Percentiles rank a stretch among this genome's conserved stretches.
These are phyloP conservation scores for Propithecus coquereli DNA, from an alignment of 2,113 vertebrate species.

Conservation along the genomic window DNA sequence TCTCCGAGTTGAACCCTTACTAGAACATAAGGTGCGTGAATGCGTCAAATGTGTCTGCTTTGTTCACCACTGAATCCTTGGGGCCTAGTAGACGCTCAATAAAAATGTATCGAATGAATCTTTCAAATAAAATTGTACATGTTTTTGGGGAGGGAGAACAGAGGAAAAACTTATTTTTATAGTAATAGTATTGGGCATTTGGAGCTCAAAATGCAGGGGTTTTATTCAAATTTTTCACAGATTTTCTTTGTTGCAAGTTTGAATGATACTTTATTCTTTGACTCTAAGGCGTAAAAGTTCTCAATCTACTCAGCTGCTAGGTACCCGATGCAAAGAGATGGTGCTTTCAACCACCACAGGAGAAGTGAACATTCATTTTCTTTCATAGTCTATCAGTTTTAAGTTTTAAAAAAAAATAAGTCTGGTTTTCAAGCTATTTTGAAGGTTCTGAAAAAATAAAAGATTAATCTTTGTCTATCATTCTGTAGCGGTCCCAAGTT, in stretches of 20 bases:
- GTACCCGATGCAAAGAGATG: not conserved
- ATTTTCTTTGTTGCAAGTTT: not conserved
- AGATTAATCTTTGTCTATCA: not conserved
- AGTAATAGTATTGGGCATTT: too few relatives aligned
- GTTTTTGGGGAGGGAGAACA: not conserved
- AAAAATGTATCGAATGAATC: accelerated
- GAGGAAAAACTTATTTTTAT: not conserved
- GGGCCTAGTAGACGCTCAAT: too few relatives aligned
- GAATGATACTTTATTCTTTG: not conserved
- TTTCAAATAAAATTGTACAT: not conserved
- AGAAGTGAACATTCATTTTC: not conserved
- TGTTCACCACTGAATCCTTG: not conserved
- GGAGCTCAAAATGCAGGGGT: not conserved
- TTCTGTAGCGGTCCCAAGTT: not conserved
- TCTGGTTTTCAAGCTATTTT: not conserved
- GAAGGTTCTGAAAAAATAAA: not conserved
- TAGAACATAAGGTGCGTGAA: not conserved
- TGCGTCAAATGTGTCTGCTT: not conserved
- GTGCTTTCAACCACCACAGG: not conserved
- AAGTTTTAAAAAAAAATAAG: not conserved
- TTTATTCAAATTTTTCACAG: not conserved
- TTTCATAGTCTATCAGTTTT: not conserved
- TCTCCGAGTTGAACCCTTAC: not conserved
- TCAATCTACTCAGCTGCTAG: not conserved
- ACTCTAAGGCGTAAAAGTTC: not conserved